Percentiles rank a stretch among this genome's conserved stretches.
These are phyloP conservation scores for Lethenteron reissneri DNA, from an alignment of 2,113 vertebrate species.

Conservation along the genomic window DNA sequence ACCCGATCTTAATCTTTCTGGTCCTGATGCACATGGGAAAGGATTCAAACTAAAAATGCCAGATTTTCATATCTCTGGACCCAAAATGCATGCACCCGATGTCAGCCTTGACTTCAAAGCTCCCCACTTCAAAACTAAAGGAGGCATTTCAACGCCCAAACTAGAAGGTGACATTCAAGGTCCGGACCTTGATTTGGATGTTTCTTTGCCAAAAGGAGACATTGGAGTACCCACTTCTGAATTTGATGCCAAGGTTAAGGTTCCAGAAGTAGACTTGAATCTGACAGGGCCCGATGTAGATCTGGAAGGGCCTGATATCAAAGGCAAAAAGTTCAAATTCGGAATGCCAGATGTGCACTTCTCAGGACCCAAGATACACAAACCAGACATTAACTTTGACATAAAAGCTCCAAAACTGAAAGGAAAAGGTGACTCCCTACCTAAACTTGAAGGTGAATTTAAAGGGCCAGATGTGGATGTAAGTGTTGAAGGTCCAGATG, in stretches of 20 bases:
- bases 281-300: constrained; percentile 11
- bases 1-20: not conserved
- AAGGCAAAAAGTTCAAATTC: constrained; percentile 13
- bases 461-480: too few relatives aligned
- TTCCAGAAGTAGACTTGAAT: constrained; percentile 6
- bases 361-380: constrained; percentile 7
- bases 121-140: constrained; percentile 6
- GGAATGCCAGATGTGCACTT: constrained; percentile 11
- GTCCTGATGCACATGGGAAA: not conserved
- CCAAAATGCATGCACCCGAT: constrained; percentile 9
- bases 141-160: constrained; percentile 7
- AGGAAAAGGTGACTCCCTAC: too few relatives aligned
- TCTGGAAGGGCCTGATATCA: constrained; percentile 9
- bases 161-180: not conserved
- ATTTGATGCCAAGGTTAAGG: not conserved
- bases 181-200: not conserved
- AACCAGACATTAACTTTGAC: too few relatives aligned
- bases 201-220: not conserved
- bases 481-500: too few relatives aligned
- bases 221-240: not conserved
- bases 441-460: too few relatives aligned
- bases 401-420: too few relatives aligned
- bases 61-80: not conserved
- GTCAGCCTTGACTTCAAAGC: constrained; percentile 13
- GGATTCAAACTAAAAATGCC: constrained; percentile 1